A percentile compares a stretch with the other conserved stretches of the same genome.
Conservation (phyloP, 1,140 invertebrate species). For the Pristionchus pacificus region DNA sequence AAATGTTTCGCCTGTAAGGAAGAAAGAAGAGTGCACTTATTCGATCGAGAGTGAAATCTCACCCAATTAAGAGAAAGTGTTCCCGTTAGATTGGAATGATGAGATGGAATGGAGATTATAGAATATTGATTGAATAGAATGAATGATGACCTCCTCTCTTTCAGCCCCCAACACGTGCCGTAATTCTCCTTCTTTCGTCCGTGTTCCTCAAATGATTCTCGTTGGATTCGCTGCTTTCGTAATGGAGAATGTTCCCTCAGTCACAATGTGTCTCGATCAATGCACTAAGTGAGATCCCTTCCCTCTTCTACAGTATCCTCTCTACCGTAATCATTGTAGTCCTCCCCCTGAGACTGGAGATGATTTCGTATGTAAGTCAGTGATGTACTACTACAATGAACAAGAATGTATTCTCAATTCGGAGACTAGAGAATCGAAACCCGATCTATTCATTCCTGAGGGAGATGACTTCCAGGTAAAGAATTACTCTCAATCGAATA, state of each 20-base stretch:
- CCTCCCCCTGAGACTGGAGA: slow-evolving; percentile 57
- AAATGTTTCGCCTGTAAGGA: slow-evolving; percentile 56
- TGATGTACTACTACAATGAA: slow-evolving; percentile 58
- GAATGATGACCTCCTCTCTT: slow-evolving; percentile 5
- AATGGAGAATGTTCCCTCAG: slow-evolving; percentile 57
- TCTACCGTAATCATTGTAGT: slow-evolving; percentile 19
- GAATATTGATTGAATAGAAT: no score
- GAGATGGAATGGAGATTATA: no score
- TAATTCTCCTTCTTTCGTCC: slow-evolving; percentile 52
- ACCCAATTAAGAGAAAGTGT: not conserved
- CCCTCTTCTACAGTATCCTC: slow-evolving; percentile 2
- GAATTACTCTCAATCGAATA: not conserved
- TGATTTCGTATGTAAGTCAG: slow-evolving; percentile 56
- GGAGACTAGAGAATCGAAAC: slow-evolving; percentile 51
- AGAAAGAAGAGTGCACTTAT: not conserved
- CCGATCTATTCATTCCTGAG: slow-evolving; percentile 56
- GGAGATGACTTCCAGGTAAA: slow-evolving; percentile 48
- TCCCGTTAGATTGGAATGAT: not conserved
- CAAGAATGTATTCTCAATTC: slow-evolving; percentile 57
- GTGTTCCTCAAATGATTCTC: slow-evolving; percentile 56
- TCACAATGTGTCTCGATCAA: slow-evolving; percentile 57
- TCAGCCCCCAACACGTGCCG: slow-evolving; percentile 55
- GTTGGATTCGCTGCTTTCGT: slow-evolving; percentile 57
- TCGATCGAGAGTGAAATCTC: not conserved
- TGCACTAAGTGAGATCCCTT: slow-evolving; percentile 50